phyloP scores from a whole-genome alignment of 2,797 vertebrate genomes.

The Sebastes vulpes region DNA sequence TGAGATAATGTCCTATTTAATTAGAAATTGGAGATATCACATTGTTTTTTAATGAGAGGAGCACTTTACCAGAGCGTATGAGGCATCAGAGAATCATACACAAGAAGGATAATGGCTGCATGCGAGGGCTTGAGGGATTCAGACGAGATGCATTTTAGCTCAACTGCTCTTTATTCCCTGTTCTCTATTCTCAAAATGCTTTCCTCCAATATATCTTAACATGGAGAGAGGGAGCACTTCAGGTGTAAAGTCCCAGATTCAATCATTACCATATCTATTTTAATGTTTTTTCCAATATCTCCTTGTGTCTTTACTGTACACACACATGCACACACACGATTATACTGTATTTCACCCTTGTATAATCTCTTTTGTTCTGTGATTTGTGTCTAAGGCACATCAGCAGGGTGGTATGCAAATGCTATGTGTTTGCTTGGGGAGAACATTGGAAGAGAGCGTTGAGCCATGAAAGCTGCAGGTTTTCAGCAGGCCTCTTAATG shows the following conservation, averaged over 20 bases:
- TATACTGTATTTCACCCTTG: conserved; percentile 26
- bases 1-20: conserved; percentile 93
- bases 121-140: conserved; percentile 71
- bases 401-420: conserved; percentile 74
- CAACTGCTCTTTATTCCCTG: conserved; percentile 71
- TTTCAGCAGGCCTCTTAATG: conserved; percentile 63
- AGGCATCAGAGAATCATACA: conserved; percentile 80
- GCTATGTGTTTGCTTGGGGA: conserved; percentile 64
- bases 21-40: conserved; percentile 91
- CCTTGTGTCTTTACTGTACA: conserved; percentile 26
- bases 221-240: conserved; percentile 66
- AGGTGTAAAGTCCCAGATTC: conserved; percentile 39
- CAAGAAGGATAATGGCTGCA: conserved; percentile 76
- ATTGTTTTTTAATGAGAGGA: conserved; percentile 88
- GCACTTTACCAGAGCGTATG: conserved; percentile 79
- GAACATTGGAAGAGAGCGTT: conserved; percentile 38
- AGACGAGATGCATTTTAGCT: conserved; percentile 69
- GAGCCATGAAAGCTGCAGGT: conserved; percentile 69
- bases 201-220: conserved; percentile 67
- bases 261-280: conserved; percentile 43
- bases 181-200: conserved; percentile 64
- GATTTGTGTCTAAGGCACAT: conserved; percentile 39
- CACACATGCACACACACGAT: not conserved
- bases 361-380: conserved; percentile 58
- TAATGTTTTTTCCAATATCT: conserved; percentile 42